Evolutionary conservation across 2,113 vertebrate species (phyloP).

Genomic region (Caracal caracal): DNA sequence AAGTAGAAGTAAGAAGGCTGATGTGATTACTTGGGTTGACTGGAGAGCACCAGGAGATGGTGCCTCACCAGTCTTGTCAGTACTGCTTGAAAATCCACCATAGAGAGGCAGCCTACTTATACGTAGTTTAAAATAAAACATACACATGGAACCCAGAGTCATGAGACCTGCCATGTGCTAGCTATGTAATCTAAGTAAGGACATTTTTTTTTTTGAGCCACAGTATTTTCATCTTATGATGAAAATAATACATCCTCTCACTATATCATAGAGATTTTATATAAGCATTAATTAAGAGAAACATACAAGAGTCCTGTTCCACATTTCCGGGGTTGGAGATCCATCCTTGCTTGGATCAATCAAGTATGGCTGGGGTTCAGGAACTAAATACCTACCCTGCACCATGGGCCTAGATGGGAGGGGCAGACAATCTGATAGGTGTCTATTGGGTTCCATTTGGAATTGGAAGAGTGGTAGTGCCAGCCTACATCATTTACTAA

Average conservation of each 20-base stretch:
- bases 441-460: neutral
- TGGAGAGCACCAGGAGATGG: neutral
- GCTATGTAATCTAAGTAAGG: neutral
- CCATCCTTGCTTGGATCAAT: neutral
- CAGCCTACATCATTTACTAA: neutral
- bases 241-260: neutral
- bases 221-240: slow-evolving; percentile 39
- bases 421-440: neutral
- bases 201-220: neutral
- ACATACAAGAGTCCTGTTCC: neutral
- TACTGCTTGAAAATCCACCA: neutral
- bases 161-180: slow-evolving; percentile 8
- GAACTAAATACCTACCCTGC: neutral
- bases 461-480: neutral
- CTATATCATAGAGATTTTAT: slow-evolving; percentile 27
- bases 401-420: neutral
- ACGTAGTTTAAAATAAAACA: neutral
- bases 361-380: neutral
- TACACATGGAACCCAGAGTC: neutral
- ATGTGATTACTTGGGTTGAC: neutral
- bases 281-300: slow-evolving; percentile 32
- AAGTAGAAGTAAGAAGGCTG: neutral
- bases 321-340: neutral
- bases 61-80: neutral
- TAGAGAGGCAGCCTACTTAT: neutral